Conservation (phyloP, 2,113 vertebrate genomes). For the Melanostigma gelatinosum region DNA sequence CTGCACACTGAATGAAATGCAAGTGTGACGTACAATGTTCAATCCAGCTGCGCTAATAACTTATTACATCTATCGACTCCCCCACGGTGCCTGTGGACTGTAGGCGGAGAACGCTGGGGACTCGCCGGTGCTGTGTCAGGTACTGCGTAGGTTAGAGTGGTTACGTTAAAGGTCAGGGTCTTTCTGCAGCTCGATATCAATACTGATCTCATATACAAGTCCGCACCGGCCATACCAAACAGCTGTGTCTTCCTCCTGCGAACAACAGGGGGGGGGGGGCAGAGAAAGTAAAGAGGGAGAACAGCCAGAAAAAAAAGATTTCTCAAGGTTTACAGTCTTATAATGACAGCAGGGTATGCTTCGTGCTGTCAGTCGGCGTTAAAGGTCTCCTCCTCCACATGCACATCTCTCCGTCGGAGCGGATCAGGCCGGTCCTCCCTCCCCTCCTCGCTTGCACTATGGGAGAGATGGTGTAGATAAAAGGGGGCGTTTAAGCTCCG, state of each 20-base stretch:
- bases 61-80: conserved; percentile 45
- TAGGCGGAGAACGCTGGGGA: conserved; percentile 26
- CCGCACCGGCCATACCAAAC: conserved; percentile 43
- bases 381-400: conserved; percentile 58
- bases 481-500: conserved; percentile 61
- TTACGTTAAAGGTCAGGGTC: conserved; percentile 70
- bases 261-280: conserved; percentile 8
- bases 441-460: conserved; percentile 33
- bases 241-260: conserved; percentile 35
- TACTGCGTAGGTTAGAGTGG: conserved; percentile 59
- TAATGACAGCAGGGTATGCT: conserved; percentile 21
- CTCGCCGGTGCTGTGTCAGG: conserved; percentile 42
- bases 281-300: conserved; percentile 36
- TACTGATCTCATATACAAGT: conserved; percentile 56
- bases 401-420: conserved; percentile 47
- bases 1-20: conserved; percentile 12
- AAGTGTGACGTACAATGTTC: conserved; percentile 44
- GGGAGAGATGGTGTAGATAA: conserved; percentile 67
- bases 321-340: conserved; percentile 7
- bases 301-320: conserved; percentile 1
- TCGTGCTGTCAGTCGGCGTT: conserved; percentile 23
- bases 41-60: conserved; percentile 39
- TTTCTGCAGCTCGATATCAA: conserved; percentile 66
- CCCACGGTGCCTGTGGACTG: conserved; percentile 26
- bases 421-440: conserved; percentile 39